Base-by-base conservation (phyloP, 2,797 vertebrate species). In the Dromococcyx pavoninus region DNA sequence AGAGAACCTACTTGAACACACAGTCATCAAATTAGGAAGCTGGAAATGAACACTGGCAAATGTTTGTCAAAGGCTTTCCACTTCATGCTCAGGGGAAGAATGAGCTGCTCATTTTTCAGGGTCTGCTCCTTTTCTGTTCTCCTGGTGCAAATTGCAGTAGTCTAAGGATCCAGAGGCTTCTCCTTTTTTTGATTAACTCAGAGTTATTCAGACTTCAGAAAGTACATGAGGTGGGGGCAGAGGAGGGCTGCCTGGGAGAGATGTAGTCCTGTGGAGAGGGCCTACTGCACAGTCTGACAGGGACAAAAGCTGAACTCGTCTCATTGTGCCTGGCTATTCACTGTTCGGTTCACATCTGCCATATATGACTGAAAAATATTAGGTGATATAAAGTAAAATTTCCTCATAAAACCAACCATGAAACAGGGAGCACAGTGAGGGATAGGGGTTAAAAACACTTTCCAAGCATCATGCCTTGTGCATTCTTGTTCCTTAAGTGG, bases 261-360 rank as follows among this genome's bases (percentile, higher is more conserved):
- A 28, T 0, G 0, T 7, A 24, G 23, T 43, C 9, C 24, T 51
- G 7, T 44, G 24, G 24, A 43, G 44, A 60, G 3, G 14, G 56
- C 22, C 24, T 60, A 21, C 50, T n/a, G n/a, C 13, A 37, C 24
- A 56, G 1, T 39, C 50, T 35, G 17, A 71, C 18, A 28, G 17
- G 32, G 14, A 33, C 1, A 0, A 79, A 27, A 0, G 2, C 7
- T 28, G 10, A 0, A 0, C 8, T 21, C 37, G 33, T 33, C 7
- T 72, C 24, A 18, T 12, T 51, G 13, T 37, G 23, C 37, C n/a
- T 41, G 50, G 5, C 8, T 22, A 83, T 77, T 86, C 80, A 33
- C 22, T 56, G 8, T n/a, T 80, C 60, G 15, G 6, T 69, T 82
- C n/a, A 50, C 1, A 2, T 77, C 24, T 67, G 7, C n/a, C 2